phyloP scores from a whole-genome alignment of 2,797 vertebrate genomes.

The Chelmon rostratus region DNA sequence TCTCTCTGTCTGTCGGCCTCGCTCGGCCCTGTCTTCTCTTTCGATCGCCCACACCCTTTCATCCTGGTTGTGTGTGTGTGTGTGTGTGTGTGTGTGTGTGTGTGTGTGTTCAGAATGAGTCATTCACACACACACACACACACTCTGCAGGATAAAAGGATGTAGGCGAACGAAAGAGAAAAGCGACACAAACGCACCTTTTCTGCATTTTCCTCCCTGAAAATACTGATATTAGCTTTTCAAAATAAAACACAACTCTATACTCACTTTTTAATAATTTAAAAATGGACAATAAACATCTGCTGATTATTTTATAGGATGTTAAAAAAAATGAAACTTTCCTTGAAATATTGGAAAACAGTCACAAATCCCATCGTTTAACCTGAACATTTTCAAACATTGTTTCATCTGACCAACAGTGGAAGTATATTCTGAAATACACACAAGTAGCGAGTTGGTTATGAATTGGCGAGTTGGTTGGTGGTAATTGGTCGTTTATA shows the following conservation, averaged over 20 bases:
- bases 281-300: too few species aligned
- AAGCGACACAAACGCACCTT: conserved; percentile 15
- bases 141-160: conserved; percentile 8
- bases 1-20: neutral
- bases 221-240: neutral
- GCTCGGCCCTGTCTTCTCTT: conserved; percentile 13
- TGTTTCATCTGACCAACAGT: too few species aligned
- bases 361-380: too few species aligned
- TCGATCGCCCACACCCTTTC: conserved; percentile 45
- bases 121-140: conserved; percentile 39
- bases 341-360: too few species aligned
- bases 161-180: conserved; percentile 12
- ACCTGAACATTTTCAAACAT: too few species aligned
- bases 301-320: too few species aligned
- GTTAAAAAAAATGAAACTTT: too few species aligned
- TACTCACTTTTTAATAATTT: neutral
- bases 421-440: too few species aligned
- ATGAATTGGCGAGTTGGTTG: too few species aligned
- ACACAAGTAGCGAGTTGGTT: too few species aligned
- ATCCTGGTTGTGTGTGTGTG: conserved; percentile 21
- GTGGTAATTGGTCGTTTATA: too few species aligned
- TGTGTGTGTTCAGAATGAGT: conserved; percentile 43
- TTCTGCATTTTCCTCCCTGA: neutral
- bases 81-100: conserved; percentile 14
- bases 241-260: conserved; percentile 1